Evolutionary conservation across 2,888 invertebrate genomes (phyloP), one percentile per base, ranked within the genome.

Genomic region (Campoletis raptor): DNA sequence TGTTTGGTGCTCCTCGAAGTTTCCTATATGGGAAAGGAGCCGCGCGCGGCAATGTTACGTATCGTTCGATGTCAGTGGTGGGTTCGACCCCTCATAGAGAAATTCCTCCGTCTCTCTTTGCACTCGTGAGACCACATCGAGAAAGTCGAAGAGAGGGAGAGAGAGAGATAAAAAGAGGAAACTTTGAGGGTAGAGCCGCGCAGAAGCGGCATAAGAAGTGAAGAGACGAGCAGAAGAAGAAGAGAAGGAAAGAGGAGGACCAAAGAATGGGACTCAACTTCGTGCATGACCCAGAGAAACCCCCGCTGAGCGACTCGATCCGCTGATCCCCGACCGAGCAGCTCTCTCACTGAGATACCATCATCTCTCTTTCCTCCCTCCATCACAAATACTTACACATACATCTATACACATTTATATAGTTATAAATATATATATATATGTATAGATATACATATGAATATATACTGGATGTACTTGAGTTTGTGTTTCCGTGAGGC

Each of bases 211-310:
- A 70, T 79, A 57, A 30, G 70, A 78, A 54, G 74, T 81, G 48
- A 30, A 79, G 74, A 64, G 77, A 54, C 77, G 80, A 57, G 30
- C 30, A 30, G 81, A 80, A 64, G 80, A 73, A 42, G 72, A 64
- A 57, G 82, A 79, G 83, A 73, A 72, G 77, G 86, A 81, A 85
- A 85, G 74, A 72, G 54, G 81, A 64, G 83, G 85, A 81, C 83
- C 85, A 90, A 92, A 92, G 92, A 92, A 92, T 92, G 93, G 92
- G 91, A 92, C 92, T 92, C 92, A 61, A 92, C 91, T 93, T 93
- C 92, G 92, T 93, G 93, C 93, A 93, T 93, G 94, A 94, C 94
- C 94, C 93, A 93, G 91, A 93, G 94, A 93, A 94, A 93, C 94
- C 93, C 94, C 94, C 92, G 94, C 94, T 94, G 93, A 91, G 94